These are phyloP conservation scores for Hydroisotoma schaefferi DNA, from an alignment of 2,888 invertebrate genomes.

Conservation along the genomic window DNA sequence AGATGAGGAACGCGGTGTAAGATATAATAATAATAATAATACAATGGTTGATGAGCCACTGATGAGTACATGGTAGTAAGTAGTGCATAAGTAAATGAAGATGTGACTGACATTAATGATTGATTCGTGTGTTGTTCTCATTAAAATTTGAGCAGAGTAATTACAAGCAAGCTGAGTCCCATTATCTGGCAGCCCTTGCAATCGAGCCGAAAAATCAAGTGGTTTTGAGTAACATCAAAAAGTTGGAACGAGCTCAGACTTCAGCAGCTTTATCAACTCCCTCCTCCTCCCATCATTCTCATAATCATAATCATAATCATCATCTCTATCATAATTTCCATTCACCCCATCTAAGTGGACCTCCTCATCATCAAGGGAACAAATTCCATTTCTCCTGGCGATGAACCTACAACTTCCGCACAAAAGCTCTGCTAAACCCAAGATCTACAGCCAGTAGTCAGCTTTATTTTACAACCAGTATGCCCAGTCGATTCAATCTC, in stretches of 20 bases:
- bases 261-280: not conserved
- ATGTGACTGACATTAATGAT: conserved; percentile 10
- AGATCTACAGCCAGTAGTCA: too few relatives aligned
- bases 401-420: not conserved
- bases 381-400: conserved; percentile 16
- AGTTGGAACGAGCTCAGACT: conserved; percentile 29
- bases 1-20: too few relatives aligned
- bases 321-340: conserved; percentile 2
- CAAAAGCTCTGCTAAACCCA: not conserved
- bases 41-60: too few relatives aligned
- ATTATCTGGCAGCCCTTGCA: conserved; percentile 38
- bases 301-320: not conserved
- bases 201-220: conserved; percentile 42
- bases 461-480: too few relatives aligned
- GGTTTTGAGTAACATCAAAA: conserved; percentile 37
- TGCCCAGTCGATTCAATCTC: too few relatives aligned
- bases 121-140: conserved; percentile 6
- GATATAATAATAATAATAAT: too few relatives aligned
- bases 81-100: not conserved
- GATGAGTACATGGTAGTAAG: too few relatives aligned
- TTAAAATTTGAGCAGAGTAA: conserved; percentile 27
- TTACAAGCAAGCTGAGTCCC: conserved; percentile 36
- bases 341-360: not conserved
- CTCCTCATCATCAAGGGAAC: not conserved
- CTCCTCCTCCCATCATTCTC: not conserved